phyloP scores from a whole-genome alignment of 2,113 vertebrate genomes.

The Silurus asotus region DNA sequence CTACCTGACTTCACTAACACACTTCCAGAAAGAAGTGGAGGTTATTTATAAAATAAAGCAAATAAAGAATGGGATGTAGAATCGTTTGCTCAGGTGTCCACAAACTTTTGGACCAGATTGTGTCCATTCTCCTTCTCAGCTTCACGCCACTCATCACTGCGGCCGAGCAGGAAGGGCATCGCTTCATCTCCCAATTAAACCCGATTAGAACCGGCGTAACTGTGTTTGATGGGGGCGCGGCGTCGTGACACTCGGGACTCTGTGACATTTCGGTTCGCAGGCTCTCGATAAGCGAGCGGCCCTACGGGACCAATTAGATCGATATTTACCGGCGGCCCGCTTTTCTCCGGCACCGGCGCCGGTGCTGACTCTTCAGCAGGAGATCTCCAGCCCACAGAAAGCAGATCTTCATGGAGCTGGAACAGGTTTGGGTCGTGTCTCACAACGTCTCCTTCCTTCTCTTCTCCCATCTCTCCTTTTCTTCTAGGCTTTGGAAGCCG shows the following conservation, averaged over 20 bases:
- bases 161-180: constrained; percentile 45
- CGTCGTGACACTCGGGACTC: constrained; percentile 65
- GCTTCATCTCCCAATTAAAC: constrained; percentile 75
- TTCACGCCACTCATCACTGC: constrained; percentile 20
- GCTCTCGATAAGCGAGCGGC: constrained; percentile 68
- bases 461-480: no score
- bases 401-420: no score
- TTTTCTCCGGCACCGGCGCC: constrained; percentile 59
- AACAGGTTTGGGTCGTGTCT: no score
- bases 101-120: neutral
- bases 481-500: no score
- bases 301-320: constrained; percentile 75
- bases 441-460: no score
- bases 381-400: no score
- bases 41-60: no score
- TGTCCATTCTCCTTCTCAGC: neutral
- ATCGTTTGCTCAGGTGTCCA: no score
- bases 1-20: no score
- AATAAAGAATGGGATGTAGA: no score
- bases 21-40: no score
- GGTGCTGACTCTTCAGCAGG: no score
- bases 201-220: constrained; percentile 73
- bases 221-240: constrained; percentile 73
- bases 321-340: constrained; percentile 74
- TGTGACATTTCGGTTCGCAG: constrained; percentile 71